Percentiles rank a stretch among this genome's conserved stretches.
Evolutionary conservation across 2,888 invertebrate species (phyloP).

Genomic region (Vandiemenella viatica): DNA sequence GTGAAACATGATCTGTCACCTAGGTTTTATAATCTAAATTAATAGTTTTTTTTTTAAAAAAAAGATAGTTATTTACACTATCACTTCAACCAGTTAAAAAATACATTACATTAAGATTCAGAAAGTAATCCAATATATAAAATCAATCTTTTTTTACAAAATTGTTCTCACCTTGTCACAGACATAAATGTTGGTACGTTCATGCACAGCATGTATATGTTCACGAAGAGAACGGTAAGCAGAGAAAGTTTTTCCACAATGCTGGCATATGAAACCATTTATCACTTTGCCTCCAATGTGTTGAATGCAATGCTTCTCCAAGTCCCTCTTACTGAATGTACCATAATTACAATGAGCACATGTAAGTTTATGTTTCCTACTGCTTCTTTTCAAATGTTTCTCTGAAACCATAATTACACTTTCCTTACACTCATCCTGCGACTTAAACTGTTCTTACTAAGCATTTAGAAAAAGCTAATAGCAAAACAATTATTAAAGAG

Average conservation of each 20-base stretch:
- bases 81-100: too few relatives aligned
- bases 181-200: not conserved
- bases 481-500: too few relatives aligned
- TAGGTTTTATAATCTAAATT: too few relatives aligned
- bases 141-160: too few relatives aligned
- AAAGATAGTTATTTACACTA: too few relatives aligned
- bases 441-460: too few relatives aligned
- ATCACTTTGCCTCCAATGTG: slow-evolving; percentile 9
- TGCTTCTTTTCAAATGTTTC: not conserved
- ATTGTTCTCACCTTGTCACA: not conserved
- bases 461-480: too few relatives aligned
- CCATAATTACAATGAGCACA: not conserved
- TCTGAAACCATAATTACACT: not conserved
- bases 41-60: too few relatives aligned
- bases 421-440: too few relatives aligned
- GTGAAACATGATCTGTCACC: too few relatives aligned
- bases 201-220: not conserved
- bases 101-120: too few relatives aligned
- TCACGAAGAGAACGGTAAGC: not conserved
- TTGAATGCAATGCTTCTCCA: not conserved
- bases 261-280: slow-evolving; percentile 12
- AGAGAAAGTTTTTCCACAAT: slow-evolving; percentile 15
- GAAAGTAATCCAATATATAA: too few relatives aligned
- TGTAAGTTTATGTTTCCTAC: not conserved
- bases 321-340: not conserved